Evolutionary conservation across 2,797 vertebrate species (phyloP), one percentile per base, ranked within the genome.

Genomic region (Etheostoma perlongum): DNA sequence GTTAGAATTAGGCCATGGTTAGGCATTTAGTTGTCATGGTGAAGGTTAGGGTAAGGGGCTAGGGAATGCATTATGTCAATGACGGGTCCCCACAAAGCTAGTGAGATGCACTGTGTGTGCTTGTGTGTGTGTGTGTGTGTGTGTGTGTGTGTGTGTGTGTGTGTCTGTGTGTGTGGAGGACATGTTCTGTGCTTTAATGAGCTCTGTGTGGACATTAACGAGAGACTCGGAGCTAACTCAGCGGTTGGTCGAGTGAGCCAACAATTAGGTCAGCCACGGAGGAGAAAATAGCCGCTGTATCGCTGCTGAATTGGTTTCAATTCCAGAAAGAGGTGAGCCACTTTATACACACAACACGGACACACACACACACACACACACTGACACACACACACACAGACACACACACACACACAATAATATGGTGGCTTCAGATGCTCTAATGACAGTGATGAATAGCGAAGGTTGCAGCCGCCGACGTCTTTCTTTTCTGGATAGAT

Each of bases 231-330:
- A 76, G 68, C 84, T 85, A 77, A 83, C 76, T 62, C 82, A 80
- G 85, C 79, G 65, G 88, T 83, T 65, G 71, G 76, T 78, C 30
- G 57, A 88, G 64, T 81, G 70, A 76, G 82, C 63, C 67, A 66
- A 63, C 82, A 87, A 86, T 85, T 86, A 86, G 83, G 85, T 86
- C 89, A 77, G 49, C n/a, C 30, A 57, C 60, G 5, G 74, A 81
- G 74, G 73, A 85, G 80, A 72, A 72, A 78, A 76, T 42, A 85
- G 81, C 84, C 74, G 74, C 83, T 59, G 78, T 61, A 68, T 77
- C 66, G 81, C 84, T 76, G 74, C 83, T 59, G 78, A 67, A 68
- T 77, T 68, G 5, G 15, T 70, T 74, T 81, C 85, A 79, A 40
- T 58, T 25, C 47, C 83, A 79, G n/a, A 82, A 13, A 72, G 67